These are phyloP conservation scores for Chiropotes sagulatus DNA, from an alignment of 2,797 vertebrate genomes.

Conservation along the genomic window DNA sequence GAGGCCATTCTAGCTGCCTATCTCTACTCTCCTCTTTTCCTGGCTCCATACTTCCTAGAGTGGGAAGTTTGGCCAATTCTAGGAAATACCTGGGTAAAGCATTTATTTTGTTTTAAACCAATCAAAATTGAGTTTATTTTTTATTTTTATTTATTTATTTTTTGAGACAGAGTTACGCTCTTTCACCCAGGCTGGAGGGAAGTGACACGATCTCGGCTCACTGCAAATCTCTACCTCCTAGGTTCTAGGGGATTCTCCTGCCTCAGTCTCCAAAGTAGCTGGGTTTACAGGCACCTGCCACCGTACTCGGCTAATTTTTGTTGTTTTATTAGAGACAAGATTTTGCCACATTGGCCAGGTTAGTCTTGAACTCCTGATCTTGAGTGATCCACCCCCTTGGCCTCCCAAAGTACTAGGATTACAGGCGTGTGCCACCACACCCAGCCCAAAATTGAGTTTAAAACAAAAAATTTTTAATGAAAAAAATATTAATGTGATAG, in stretches of 20 bases:
- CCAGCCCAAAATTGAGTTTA: not conserved
- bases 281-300: not conserved
- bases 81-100: not conserved
- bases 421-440: not conserved
- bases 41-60: not conserved
- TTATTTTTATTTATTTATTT: not conserved
- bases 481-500: not conserved
- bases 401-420: not conserved
- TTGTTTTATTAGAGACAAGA: not conserved
- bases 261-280: not conserved
- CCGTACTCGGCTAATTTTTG: not conserved
- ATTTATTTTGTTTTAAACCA: not conserved
- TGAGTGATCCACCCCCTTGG: not conserved
- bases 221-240: not conserved
- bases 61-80: not conserved
- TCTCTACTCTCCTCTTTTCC: not conserved
- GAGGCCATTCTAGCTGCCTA: rapidly evolving
- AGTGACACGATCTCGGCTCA: not conserved
- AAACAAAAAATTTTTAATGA: not conserved
- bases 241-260: not conserved
- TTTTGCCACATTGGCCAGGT: not conserved
- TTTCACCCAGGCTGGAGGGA: not conserved
- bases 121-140: not conserved
- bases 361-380: not conserved
- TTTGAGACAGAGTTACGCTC: not conserved